Base-by-base conservation (phyloP, 2,113 vertebrate genomes). In the Toxotes jaculatrix region DNA sequence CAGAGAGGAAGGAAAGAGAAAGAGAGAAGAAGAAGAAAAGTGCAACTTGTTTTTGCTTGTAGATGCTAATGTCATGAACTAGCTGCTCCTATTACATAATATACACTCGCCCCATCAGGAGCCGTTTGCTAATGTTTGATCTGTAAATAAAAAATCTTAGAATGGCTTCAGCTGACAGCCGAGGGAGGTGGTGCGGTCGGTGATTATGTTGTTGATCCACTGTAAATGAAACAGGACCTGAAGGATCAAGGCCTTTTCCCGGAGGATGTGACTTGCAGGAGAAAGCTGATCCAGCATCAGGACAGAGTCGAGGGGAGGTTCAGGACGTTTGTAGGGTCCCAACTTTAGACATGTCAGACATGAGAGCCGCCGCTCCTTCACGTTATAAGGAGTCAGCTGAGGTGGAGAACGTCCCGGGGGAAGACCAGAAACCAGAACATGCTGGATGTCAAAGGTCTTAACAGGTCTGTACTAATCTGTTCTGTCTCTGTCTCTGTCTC, bases 401-500 rank as follows among this genome's bases (percentile, higher is more conserved):
- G 55, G 55, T 57, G 23, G 55, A 2, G 56, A 27, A 59, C 11
- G 13, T 1, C 13, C 13, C 2, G 53, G 53, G 9, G 21, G 19
- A 53, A 21, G 17, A 17, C 47, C 47, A 51, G 6, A 51, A 51
- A 6, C 3, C 42, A 42, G 42, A 42, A 2, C 13, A 11, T 45
- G 43, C 7, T 16, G 49, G 11, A 56, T 27, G 55, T 27, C 16
- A 59, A 49, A 17, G 45, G 45, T 17, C 45, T 49, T 2, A 8
- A 51, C 49, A 21, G 8, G 49, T 51, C 49, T 27, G 27, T 27
- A 27, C 27, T 60, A 23, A 72, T 17, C 40, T 7, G 23, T 3
- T 72, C 34, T 74, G 40, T 79, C 8, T 43, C 1, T 75, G 23
- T 57, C 3, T 68, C 11, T 73, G 36, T 90, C 51, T 71, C 91